Evolutionary conservation across 1,140 invertebrate genomes (phyloP).

Genomic region (Drosophila kohkoa): DNA sequence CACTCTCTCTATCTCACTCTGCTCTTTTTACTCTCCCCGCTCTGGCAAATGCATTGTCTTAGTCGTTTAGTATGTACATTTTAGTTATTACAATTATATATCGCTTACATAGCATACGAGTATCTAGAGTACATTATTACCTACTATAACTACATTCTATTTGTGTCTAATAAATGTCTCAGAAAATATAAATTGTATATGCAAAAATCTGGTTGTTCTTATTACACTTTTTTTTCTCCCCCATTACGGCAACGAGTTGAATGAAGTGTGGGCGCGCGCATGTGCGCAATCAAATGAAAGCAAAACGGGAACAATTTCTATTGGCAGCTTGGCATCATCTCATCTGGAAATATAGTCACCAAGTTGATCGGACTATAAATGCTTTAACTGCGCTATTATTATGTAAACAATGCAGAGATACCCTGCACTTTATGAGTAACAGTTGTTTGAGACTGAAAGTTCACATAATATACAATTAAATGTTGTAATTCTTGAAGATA

Average conservation of each 20-base stretch:
- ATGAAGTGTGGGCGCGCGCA: constrained; percentile 51
- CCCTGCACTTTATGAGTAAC: neutral
- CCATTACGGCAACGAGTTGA: neutral
- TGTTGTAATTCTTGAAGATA: no score
- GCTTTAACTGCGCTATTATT: constrained; percentile 15
- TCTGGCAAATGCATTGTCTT: constrained; percentile 73
- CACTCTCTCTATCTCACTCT: neutral
- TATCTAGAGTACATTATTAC: constrained; percentile 63
- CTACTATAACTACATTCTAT: constrained; percentile 67
- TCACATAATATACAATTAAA: no score
- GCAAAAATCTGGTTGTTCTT: constrained; percentile 59
- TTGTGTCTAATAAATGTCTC: constrained; percentile 83
- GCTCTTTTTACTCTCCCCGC: neutral
- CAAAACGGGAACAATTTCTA: constrained; percentile 22
- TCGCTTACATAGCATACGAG: constrained; percentile 71
- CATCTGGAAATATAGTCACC: neutral
- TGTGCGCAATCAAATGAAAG: neutral
- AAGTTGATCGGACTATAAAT: constrained; percentile 18
- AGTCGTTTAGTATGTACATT: constrained; percentile 81
- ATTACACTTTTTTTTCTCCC: constrained; percentile 10
- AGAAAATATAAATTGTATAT: constrained; percentile 73
- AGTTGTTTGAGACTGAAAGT: neutral
- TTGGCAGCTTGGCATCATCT: constrained; percentile 1
- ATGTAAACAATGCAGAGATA: neutral
- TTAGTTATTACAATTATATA: constrained; percentile 74